Evolutionary conservation across 2,888 invertebrate species (phyloP).

Genomic region (Meteorus colon): DNA sequence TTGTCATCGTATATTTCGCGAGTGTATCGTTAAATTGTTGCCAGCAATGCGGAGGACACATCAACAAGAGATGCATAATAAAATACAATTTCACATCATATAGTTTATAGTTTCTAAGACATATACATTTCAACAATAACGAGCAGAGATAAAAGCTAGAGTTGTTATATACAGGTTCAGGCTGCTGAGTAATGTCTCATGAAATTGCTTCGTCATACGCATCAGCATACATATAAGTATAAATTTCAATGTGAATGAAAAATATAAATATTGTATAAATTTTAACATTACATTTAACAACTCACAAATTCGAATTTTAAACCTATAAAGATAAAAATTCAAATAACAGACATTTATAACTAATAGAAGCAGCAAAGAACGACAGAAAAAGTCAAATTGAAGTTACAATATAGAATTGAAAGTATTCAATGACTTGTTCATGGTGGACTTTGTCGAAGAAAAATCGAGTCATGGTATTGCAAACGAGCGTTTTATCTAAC

Average conservation of each 20-base stretch:
- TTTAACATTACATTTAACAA: slow-evolving; percentile 6
- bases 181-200: slow-evolving; percentile 6
- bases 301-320: neutral
- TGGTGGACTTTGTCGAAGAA: slow-evolving; percentile 4
- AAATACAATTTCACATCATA: slow-evolving; percentile 2
- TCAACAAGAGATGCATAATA: slow-evolving; percentile 3
- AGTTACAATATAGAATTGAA: neutral
- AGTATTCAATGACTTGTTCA: slow-evolving; percentile 9
- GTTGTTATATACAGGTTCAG: neutral
- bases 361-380: neutral
- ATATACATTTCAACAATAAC: neutral
- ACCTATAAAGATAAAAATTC: neutral
- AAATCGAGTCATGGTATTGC: slow-evolving; percentile 19
- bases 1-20: neutral
- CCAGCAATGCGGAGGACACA: neutral
- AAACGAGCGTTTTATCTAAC: slow-evolving; percentile 33
- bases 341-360: slow-evolving; percentile 5
- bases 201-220: slow-evolving; percentile 18
- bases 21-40: neutral
- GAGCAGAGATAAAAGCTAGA: slow-evolving; percentile 19
- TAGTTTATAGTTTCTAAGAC: slow-evolving; percentile 16
- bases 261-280: too few species aligned
- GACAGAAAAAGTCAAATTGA: neutral
- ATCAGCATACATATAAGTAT: slow-evolving; percentile 4
- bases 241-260: slow-evolving; percentile 12